These are phyloP conservation scores for Tragelaphus eurycerus DNA, from an alignment of 2,797 vertebrate species.

Conservation along the genomic window DNA sequence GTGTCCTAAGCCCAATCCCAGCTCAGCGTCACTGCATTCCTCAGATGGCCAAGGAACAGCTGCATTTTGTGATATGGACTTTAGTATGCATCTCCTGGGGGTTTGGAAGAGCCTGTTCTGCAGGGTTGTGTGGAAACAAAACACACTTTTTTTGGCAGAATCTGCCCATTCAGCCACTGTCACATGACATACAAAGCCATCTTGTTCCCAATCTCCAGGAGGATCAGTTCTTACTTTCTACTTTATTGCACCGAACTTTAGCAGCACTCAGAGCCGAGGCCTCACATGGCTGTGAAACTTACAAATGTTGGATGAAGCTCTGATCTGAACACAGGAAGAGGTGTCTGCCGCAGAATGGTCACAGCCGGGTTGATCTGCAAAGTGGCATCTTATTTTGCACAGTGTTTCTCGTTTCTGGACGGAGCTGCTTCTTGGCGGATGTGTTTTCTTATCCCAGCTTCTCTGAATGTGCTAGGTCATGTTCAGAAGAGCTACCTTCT, in stretches of 20 bases:
- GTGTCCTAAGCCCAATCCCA: accelerated
- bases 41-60: background rate
- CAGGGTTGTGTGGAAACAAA: background rate
- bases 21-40: background rate
- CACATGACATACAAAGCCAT: accelerated
- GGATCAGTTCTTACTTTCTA: background rate
- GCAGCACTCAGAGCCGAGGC: background rate
- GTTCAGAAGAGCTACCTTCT: background rate
- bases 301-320: accelerated
- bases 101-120: background rate
- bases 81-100: background rate
- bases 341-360: background rate
- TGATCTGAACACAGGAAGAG: background rate
- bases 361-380: accelerated
- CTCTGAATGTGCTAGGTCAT: accelerated
- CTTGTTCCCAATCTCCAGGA: background rate
- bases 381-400: accelerated
- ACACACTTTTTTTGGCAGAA: background rate
- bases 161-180: too few relatives aligned
- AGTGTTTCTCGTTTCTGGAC: accelerated
- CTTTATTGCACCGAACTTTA: background rate
- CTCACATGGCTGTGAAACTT: too few relatives aligned
- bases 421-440: background rate
- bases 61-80: background rate
- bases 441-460: background rate